Base-by-base conservation (phyloP, 1,140 invertebrate genomes). In the Parasteatoda tepidariorum region DNA sequence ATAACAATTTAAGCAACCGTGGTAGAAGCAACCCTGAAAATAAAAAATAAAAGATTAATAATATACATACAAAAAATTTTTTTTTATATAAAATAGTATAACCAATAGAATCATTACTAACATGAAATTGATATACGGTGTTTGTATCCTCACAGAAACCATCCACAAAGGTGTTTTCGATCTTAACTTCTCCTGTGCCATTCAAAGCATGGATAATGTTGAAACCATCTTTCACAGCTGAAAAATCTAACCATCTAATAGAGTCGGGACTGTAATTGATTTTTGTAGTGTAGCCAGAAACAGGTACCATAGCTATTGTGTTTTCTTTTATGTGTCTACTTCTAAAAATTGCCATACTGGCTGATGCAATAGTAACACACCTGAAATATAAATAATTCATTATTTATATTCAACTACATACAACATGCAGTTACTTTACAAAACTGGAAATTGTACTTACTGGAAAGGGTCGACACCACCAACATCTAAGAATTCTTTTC, bases 341-440 rank as follows among this genome's bases (percentile, higher is more conserved):
- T 55, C 74, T 57, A 57, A 31, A 85, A 0, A 70, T 41, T 2
- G 22, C 62, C n/a, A 67, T 84, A 54, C 84, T 84, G 28, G 38
- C 73, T 31, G 41, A 33, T 41, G 84, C 31, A 33, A 84, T 59
- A 22, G 81, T 84, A 6, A 84, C 22, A 15, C 41, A 34, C 0
- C 4, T 2, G 41, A 84, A 74, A 22, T 64, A 54, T 67, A 84
- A 38, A 3, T 73, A 38, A 11, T n/a, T 28, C 2, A 15, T 2
- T 30, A 22, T 55, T n/a, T 41, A n/a, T n/a, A n/a, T n/a, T 62
- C 22, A 24, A 4, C 4, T 48, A 13, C n/a, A 24, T 0, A 26
- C 30, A 67, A 11, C 28, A 18, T 2, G 6, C 11, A 24, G n/a
- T n/a, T n/a, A n/a, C n/a, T n/a, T n/a, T n/a, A n/a, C n/a, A n/a